A percentile compares a stretch with the other conserved stretches of the same genome.
Evolutionary conservation across 2,113 vertebrate species (phyloP).

Genomic region (Numida meleagris): DNA sequence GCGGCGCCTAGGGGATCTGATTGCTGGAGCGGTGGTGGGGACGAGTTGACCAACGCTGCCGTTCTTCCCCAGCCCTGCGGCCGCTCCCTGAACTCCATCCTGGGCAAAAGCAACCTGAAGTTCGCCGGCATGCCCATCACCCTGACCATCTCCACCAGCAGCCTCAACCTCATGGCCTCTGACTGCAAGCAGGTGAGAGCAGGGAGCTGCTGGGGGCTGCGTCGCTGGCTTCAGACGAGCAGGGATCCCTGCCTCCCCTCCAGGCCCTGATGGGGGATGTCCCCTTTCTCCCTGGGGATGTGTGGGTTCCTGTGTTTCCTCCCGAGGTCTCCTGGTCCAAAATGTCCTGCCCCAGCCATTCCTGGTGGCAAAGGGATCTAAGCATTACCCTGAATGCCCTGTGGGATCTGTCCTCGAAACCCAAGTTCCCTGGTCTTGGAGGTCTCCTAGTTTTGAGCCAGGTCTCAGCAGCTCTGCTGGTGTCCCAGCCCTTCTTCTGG

Average conservation of each 20-base stretch:
- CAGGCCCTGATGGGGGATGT: neutral
- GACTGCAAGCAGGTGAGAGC: slow-evolving; percentile 95
- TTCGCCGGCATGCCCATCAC: slow-evolving; percentile 98
- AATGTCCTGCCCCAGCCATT: neutral
- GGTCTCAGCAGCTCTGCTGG: rapidly evolving
- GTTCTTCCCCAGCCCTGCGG: slow-evolving; percentile 82
- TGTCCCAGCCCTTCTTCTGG: neutral
- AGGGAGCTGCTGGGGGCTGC: neutral
- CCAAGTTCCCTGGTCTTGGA: neutral
- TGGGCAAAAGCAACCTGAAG: slow-evolving; percentile 98
- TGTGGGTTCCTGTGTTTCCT: neutral
- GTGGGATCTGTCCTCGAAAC: neutral
- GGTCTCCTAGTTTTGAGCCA: neutral
- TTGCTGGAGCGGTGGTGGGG: neutral
- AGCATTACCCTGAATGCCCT: neutral
- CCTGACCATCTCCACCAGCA: slow-evolving; percentile 98
- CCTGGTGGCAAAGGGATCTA: neutral
- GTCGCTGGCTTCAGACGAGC: rapidly evolving
- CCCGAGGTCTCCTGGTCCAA: neutral
- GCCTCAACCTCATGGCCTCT: slow-evolving; percentile 96
- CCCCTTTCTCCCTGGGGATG: neutral
- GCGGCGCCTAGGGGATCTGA: neutral
- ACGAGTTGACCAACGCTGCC: neutral
- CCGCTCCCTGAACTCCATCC: slow-evolving; percentile 90
- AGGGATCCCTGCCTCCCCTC: neutral